Base-by-base conservation (phyloP, 2,888 invertebrate genomes). In the Drosophila prolongata region DNA sequence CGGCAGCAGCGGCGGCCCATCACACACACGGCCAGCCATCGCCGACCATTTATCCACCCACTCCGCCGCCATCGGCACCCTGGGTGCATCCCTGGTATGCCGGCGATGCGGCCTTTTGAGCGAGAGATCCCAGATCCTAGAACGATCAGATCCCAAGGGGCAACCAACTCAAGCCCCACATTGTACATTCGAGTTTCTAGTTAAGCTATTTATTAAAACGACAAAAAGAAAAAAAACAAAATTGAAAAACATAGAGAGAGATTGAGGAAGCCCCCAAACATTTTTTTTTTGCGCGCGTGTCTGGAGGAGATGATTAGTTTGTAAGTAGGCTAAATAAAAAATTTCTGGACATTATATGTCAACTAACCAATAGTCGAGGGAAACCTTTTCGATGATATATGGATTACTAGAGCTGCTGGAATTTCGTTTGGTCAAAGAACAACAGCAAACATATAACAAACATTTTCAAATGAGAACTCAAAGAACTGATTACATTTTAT, bases 51-150 rank as follows among this genome's bases (percentile, higher is more conserved):
- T 92, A 92, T 89, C 93, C 92, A 68, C 92, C 92, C 53, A 92
- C 92, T 49, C 92, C 92, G 61, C 92, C 92, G 56, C 93, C 92
- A 53, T 92, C 92, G 44, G 90, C 92, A 2, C 92, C 92, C 5
- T 92, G 92, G 92, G 90, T 92, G 64, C 92, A 92, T 91, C 92
- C 92, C 16, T 92, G 92, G 92, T 92, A 92, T 79, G 86, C 92
- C 46, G 92, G 91, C 34, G 92, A 92, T 71, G 90, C 92, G 5
- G 43, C 66, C 9, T 92, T 92, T 72, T 92, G 80, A 90, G 66
- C 53, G 37, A 50, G 61, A 58, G 56, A 60, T 43, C 59, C 14
- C 16, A 34, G 34, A 34, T 30, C 30, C 8, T 30, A 30, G 30
- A 30, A 8, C 30, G 14, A 9, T 1, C 13, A 19, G 30, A 34